These are phyloP conservation scores for Nansenia antarctica DNA, from an alignment of 2,113 vertebrate species.

Conservation along the genomic window DNA sequence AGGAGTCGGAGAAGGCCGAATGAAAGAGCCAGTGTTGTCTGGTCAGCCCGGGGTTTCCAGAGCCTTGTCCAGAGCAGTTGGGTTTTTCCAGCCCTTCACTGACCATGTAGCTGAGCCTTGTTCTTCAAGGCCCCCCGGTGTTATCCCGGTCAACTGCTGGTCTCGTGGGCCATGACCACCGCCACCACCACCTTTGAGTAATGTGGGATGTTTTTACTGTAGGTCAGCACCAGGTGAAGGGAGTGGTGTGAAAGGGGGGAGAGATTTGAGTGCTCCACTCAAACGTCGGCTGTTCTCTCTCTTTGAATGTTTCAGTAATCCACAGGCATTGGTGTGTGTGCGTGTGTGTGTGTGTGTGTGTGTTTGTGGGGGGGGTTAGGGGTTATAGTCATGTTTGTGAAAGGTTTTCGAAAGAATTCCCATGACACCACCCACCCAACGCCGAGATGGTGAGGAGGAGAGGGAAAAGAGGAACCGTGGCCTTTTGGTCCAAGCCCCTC, in stretches of 20 bases:
- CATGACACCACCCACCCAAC: too few species aligned
- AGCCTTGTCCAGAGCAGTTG: constrained; percentile 4
- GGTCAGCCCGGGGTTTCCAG: constrained; percentile 28
- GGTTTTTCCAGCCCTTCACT: constrained; percentile 32
- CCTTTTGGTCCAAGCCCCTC: too few species aligned
- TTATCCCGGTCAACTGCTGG: neutral
- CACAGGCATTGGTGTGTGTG: neutral
- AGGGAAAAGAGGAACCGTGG: too few species aligned
- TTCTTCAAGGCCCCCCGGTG: neutral
- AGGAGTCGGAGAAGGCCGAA: neutral
- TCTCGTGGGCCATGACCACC: too few species aligned
- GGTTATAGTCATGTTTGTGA: too few species aligned
- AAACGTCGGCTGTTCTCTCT: neutral
- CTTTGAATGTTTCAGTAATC: neutral
- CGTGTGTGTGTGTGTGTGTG: too few species aligned
- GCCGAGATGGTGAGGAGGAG: too few species aligned
- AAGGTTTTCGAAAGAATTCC: too few species aligned
- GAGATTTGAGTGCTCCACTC: neutral
- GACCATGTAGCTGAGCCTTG: constrained; percentile 19
- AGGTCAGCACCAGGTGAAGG: neutral
- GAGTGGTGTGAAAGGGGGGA: neutral
- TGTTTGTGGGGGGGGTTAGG: too few species aligned
- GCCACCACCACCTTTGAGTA: neutral
- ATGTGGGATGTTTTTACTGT: neutral
- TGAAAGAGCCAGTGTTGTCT: neutral